Percentiles rank a stretch among this genome's conserved stretches.
These are phyloP conservation scores for Sarcophilus harrisii DNA, from an alignment of 2,797 vertebrate genomes.

Conservation along the genomic window DNA sequence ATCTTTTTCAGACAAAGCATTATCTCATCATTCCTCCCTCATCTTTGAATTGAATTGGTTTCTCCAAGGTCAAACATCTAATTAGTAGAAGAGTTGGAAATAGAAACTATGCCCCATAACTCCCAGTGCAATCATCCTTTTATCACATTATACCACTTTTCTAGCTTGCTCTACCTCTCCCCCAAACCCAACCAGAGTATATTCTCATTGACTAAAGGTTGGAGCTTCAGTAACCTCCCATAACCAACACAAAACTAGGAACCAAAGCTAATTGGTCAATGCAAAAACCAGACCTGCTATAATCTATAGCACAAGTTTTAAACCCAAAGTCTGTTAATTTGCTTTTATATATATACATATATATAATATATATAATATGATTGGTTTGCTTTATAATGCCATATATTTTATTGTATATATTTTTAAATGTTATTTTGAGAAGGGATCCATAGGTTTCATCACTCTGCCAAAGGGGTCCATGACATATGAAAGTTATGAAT, in stretches of 20 bases:
- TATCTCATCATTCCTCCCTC: background rate
- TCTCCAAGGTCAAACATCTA: background rate
- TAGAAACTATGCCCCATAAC: background rate
- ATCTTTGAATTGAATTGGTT: background rate
- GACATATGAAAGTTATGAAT: too few species aligned
- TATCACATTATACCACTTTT: background rate
- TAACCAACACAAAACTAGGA: background rate
- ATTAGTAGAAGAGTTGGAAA: background rate
- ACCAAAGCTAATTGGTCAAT: background rate
- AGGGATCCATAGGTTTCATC: background rate
- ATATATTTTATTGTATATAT: background rate
- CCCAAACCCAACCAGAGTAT: background rate
- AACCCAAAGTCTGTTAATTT: background rate
- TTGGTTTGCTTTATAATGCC: background rate
- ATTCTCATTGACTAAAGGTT: too few species aligned
- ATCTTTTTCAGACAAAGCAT: background rate
- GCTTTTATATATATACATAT: too few species aligned
- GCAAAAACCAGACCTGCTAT: background rate
- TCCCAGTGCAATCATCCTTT: background rate
- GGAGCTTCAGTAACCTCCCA: background rate
- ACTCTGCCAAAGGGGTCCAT: background rate
- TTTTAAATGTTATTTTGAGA: too few species aligned
- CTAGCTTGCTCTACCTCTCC: background rate
- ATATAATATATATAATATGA: background rate
- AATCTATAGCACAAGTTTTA: background rate